A percentile compares a stretch with the other conserved stretches of the same genome.
These are phyloP conservation scores for Tetragnatha montana DNA, from an alignment of 2,888 invertebrate genomes.

Conservation along the genomic window DNA sequence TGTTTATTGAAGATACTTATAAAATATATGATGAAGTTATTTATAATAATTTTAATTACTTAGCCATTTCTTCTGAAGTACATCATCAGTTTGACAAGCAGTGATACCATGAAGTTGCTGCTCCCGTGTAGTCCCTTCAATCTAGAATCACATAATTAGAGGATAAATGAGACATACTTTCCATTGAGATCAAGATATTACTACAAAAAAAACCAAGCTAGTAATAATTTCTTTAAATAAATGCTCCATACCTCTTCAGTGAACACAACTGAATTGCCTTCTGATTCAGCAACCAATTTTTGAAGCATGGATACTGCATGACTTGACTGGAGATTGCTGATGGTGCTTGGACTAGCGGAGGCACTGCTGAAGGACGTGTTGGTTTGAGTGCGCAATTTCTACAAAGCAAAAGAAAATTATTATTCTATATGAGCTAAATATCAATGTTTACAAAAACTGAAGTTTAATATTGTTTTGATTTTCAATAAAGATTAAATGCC, in stretches of 20 bases:
- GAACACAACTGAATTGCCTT: conserved; percentile 95
- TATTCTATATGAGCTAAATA: no score
- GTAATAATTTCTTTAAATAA: background rate
- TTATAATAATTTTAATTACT: conserved; percentile 79
- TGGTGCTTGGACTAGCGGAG: conserved; percentile 79
- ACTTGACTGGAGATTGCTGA: conserved; percentile 82
- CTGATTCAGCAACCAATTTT: conserved; percentile 90
- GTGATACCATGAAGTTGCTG: conserved; percentile 89
- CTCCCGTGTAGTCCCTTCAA: conserved; percentile 78
- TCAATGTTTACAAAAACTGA: no score
- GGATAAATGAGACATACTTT: background rate
- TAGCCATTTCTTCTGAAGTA: conserved; percentile 94
- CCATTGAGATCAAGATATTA: background rate
- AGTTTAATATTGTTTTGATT: no score
- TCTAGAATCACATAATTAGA: conserved; percentile 72
- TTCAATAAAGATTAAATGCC: no score
- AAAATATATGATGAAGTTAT: background rate
- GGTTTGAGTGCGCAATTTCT: conserved; percentile 66
- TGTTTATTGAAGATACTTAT: no score
- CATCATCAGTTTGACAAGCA: conserved; percentile 92
- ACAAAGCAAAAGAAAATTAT: background rate
- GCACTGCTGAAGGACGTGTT: conserved; percentile 48
- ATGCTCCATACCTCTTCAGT: conserved; percentile 86
- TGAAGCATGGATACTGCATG: conserved; percentile 90
- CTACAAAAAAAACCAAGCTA: background rate